Evolutionary conservation across 2,888 invertebrate species (phyloP).

Genomic region (Ophion costatus): DNA sequence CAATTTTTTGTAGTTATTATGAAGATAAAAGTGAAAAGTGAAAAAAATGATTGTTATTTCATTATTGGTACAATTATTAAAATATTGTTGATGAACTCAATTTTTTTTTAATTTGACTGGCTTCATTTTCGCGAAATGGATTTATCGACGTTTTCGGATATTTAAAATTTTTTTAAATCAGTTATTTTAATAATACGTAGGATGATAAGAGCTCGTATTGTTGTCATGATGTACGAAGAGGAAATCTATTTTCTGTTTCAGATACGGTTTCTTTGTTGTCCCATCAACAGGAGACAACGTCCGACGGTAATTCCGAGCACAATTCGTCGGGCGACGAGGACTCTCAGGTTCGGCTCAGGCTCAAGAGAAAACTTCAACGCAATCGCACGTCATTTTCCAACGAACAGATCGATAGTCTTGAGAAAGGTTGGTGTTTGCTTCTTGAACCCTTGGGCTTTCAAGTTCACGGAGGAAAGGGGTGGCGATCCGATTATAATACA

Average conservation of each 20-base stretch:
- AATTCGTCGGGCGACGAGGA: slow-evolving; percentile 96
- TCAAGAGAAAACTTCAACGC: slow-evolving; percentile 98
- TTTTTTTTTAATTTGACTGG: too few species aligned
- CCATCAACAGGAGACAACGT: slow-evolving; percentile 88
- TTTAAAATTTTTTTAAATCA: not conserved
- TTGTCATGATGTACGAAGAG: not conserved
- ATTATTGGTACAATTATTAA: too few species aligned
- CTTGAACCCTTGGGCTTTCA: not conserved
- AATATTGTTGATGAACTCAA: too few species aligned
- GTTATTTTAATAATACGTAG: not conserved
- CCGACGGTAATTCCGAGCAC: slow-evolving; percentile 95
- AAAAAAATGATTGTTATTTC: too few species aligned
- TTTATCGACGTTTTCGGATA: too few species aligned
- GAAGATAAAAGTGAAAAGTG: too few species aligned
- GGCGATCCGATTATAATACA: not conserved
- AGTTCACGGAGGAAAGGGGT: not conserved
- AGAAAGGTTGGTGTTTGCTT: slow-evolving; percentile 91
- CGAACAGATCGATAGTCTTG: slow-evolving; percentile 98
- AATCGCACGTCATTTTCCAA: slow-evolving; percentile 99
- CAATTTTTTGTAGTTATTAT: too few species aligned
- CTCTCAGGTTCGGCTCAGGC: slow-evolving; percentile 95
- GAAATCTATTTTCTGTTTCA: slow-evolving; percentile 69
- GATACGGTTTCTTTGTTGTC: slow-evolving; percentile 82
- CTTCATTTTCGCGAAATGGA: too few species aligned
- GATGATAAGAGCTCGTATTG: not conserved